A percentile compares a stretch with the other conserved stretches of the same genome.
Evolutionary conservation across 2,888 invertebrate genomes (phyloP).

Genomic region (Lithophane leautieri): DNA sequence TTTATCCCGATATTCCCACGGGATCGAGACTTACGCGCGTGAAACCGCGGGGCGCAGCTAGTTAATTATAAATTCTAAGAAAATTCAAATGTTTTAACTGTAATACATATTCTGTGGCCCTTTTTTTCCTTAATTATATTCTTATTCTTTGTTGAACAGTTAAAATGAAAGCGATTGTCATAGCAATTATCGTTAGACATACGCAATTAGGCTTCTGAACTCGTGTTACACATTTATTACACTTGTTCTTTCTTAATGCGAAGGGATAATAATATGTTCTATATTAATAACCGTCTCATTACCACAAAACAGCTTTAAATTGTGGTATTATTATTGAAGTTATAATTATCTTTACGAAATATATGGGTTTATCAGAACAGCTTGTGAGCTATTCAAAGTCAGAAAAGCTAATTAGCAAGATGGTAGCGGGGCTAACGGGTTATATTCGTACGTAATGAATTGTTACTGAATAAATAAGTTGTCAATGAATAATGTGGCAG

Average conservation of each 20-base stretch:
- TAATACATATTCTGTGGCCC: not conserved
- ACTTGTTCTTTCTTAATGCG: not conserved
- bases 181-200: not conserved
- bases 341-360: too few species aligned
- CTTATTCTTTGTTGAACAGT: not conserved
- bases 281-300: not conserved
- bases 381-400: too few species aligned
- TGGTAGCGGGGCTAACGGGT: too few species aligned
- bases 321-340: not conserved
- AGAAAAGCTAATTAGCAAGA: too few species aligned
- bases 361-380: too few species aligned
- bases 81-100: not conserved
- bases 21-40: too few species aligned
- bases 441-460: too few species aligned
- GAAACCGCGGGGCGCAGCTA: too few species aligned
- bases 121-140: not conserved
- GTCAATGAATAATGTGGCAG: too few species aligned
- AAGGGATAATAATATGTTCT: not conserved
- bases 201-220: not conserved
- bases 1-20: too few species aligned
- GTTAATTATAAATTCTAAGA: too few species aligned
- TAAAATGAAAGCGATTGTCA: not conserved
- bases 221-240: constrained; percentile 4
- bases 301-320: not conserved
- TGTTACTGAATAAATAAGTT: too few species aligned